Evolutionary conservation across 1,140 invertebrate genomes (phyloP), one percentile per base, ranked within the genome.

Genomic region (Lordiphosa mommai): DNA sequence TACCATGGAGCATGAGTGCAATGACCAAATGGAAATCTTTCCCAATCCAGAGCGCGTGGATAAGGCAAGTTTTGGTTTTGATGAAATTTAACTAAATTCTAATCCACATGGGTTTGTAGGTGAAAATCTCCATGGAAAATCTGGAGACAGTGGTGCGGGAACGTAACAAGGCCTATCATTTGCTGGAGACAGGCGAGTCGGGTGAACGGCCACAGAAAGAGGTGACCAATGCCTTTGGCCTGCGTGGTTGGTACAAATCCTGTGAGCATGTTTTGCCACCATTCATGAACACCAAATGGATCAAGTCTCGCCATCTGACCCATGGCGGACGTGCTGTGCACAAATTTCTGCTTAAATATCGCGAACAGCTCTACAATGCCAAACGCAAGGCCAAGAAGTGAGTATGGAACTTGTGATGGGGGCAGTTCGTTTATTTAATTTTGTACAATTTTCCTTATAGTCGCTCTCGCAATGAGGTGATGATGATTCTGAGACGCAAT

Each of bases 21-120:
- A 94, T 43, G 86, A 92, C 57, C 90, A 93, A 77, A 89, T 88
- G 30, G 89, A 92, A 88, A 61, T 94, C n/a, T 96, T 99, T 89
- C 96, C 98, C 7, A 98, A 94, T 91, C 97, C 97, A 17, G 98
- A 99, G 90, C 92, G 98, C 85, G 91, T 99, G 40, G 97, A 99
- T 87, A 99, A 98, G 92, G 96, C 98, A 33, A n/a, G 1, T 16
- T 16, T 14, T 5, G 0, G 2, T 3, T 2, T 5, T 13, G 9
- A 43, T 44, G 1, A 0, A 13, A 2, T 0, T 8, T 9, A 4
- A 6, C 0, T 1, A 5, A n/a, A 36, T 20, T 1, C 7, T 33
- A n/a, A 27, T 5, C 52, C 9, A 6, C 4, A 10, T 2, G 2
- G 16, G 4, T n/a, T 38, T 20, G 0, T 33, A 82, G 73, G 74